A percentile compares a stretch with the other conserved stretches of the same genome.
These are phyloP conservation scores for Phylloscopus whistleri DNA, from an alignment of 2,113 vertebrate species.

Conservation along the genomic window DNA sequence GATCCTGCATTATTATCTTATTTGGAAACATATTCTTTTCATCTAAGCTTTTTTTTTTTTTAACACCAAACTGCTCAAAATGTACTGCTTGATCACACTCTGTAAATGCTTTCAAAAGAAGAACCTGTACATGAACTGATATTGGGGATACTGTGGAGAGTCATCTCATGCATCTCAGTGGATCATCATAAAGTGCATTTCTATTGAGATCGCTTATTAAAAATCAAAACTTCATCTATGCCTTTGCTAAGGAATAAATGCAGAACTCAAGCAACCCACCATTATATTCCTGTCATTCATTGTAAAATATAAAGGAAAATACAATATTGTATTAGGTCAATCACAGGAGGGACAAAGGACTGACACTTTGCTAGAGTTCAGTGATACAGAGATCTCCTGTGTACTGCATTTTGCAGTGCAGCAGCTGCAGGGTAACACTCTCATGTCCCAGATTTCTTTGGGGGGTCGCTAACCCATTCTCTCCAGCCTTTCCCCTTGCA, in stretches of 20 bases:
- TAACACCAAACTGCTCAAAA: not conserved
- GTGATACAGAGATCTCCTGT: not conserved
- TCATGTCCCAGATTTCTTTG: not conserved
- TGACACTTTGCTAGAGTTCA: not conserved
- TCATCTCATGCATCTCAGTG: not conserved
- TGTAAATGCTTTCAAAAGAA: not conserved
- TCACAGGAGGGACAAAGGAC: not conserved
- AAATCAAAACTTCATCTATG: not conserved
- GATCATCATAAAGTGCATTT: not conserved
- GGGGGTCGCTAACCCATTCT: not conserved
- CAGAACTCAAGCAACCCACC: not conserved
- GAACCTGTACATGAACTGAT: not conserved
- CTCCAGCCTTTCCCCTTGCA: not conserved
- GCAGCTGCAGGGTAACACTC: not conserved
- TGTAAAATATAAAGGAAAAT: constrained; percentile 4
- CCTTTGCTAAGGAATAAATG: not conserved
- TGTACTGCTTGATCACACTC: not conserved
- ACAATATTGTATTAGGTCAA: not conserved
- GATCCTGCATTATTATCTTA: not conserved
- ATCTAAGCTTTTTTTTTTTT: not conserved
- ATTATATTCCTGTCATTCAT: not conserved
- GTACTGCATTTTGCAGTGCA: not conserved
- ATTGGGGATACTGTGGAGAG: not conserved
- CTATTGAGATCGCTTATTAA: not conserved
- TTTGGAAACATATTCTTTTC: not conserved